Evolutionary conservation across 2,888 invertebrate genomes (phyloP), one percentile per base, ranked within the genome.

Genomic region (Sicus ferrugineus): DNA sequence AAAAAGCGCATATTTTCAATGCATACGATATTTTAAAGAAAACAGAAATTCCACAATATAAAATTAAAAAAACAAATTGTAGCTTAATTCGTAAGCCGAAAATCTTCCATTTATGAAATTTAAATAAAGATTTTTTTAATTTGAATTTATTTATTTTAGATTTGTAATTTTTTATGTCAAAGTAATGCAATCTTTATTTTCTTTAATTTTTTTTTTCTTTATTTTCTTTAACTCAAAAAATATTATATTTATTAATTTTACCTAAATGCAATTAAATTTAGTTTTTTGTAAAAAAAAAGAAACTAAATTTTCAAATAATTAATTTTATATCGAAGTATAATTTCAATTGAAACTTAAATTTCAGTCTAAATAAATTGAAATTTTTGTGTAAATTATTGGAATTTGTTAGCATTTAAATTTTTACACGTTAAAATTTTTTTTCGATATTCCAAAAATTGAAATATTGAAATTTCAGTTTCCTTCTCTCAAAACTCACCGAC

Each of bases 401-500:
- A 34, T 9, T 50, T 50, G 6, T 50, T 50, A 6, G 1, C 19
- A 21, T n/a, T 50, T 50, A 50, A 23, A 19, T 23, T 21, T 50
- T 21, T 0, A 50, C 19, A 48, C 6, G n/a, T n/a, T 16, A 48
- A 16, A 31, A 11, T 3, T 23, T 5, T 52, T 6, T 14, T 7
- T 52, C n/a, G 11, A 52, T 3, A 52, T 11, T 11, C 52, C 5
- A n/a, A n/a, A n/a, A n/a, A n/a, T n/a, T n/a, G n/a, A n/a, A n/a
- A 42, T 42, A 9, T 42, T 23, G 3, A 6, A 61, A 16, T 23
- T 61, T 42, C 16, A 38, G 30, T 30, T 5, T 16, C 38, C 38
- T 42, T 48, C n/a, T 30, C 30, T 19, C 38, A 56, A 14, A 28
- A 75, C 73, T 75, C 77, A 81, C 81, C 76, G 81, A 81, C 78